Evolutionary conservation across 2,888 invertebrate genomes (phyloP), one percentile per base, ranked within the genome.

Genomic region (Diarsia rubi): DNA sequence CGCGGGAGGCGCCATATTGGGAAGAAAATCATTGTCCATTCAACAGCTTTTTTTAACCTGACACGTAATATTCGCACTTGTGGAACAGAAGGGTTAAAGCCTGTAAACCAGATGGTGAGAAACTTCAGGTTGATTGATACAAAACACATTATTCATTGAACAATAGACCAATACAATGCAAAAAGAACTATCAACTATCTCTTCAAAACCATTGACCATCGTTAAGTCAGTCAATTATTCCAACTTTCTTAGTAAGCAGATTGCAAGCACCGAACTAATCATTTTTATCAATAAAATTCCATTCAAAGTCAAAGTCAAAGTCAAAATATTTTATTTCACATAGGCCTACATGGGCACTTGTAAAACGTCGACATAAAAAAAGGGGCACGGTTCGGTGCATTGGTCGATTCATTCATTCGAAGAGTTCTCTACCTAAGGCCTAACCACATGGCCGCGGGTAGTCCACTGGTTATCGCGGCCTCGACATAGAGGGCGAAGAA

Each of bases 371-470:
- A n/a, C n/a, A n/a, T n/a, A n/a, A n/a, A n/a, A n/a, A n/a, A n/a
- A n/a, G n/a, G n/a, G n/a, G n/a, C n/a, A n/a, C n/a, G n/a, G n/a
- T n/a, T n/a, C n/a, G n/a, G n/a, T n/a, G n/a, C n/a, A n/a, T n/a
- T n/a, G n/a, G n/a, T n/a, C n/a, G n/a, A n/a, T n/a, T n/a, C n/a
- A n/a, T n/a, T n/a, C n/a, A n/a, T 72, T 77, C 65, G 52, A 37
- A 82, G 57, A 82, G 72, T 73, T 73, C 49, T 57, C 62, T 19
- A 47, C 31, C 57, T 6, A n/a, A 45, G 54, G 49, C 45, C 59
- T 72, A 81, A 69, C 44, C 42, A 63, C 70, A 79, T 68, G n/a
- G n/a, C n/a, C n/a, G n/a, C n/a, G n/a, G n/a, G n/a, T n/a, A n/a
- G n/a, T n/a, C n/a, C n/a, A n/a, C n/a, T n/a, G n/a, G n/a, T n/a